These are phyloP conservation scores for Gymnoscopelus microlampas DNA, from an alignment of 2,797 vertebrate genomes.

Conservation along the genomic window DNA sequence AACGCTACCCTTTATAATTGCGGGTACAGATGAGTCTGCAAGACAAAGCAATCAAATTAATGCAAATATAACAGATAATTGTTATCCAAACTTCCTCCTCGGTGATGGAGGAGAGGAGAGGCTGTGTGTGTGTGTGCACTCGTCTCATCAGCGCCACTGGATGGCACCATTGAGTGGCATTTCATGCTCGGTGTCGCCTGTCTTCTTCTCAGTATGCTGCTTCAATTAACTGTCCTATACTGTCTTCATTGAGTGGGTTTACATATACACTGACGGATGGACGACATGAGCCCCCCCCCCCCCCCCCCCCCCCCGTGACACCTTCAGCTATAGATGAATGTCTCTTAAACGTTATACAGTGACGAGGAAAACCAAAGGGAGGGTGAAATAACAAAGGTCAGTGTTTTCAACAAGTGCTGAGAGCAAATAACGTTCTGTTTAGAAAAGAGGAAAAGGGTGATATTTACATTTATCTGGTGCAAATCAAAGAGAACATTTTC, in stretches of 20 bases:
- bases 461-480: conserved; percentile 64
- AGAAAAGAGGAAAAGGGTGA: conserved; percentile 50
- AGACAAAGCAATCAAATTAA: conserved; percentile 83
- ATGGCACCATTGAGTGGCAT: conserved; percentile 84
- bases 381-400: conserved; percentile 61
- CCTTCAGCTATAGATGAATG: conserved; percentile 56
- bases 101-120: conserved; percentile 28
- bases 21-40: conserved; percentile 79
- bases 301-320: conserved; percentile 44
- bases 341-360: conserved; percentile 52
- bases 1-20: conserved; percentile 86
- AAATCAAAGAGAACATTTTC: conserved; percentile 63
- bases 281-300: conserved; percentile 46
- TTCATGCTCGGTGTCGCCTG: conserved; percentile 42
- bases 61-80: conserved; percentile 84
- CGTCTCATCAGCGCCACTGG: conserved; percentile 65
- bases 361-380: conserved; percentile 32
- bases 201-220: conserved; percentile 60
- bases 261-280: conserved; percentile 63
- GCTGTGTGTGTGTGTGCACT: conserved; percentile 6
- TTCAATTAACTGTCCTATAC: conserved; percentile 70
- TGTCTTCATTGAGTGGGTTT: conserved; percentile 59
- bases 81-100: conserved; percentile 76
- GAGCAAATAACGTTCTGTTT: conserved; percentile 53
- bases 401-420: conserved; percentile 54